Evolutionary conservation across 2,113 vertebrate genomes (phyloP), one percentile per base, ranked within the genome.

Genomic region (Orientallactaga bullata): DNA sequence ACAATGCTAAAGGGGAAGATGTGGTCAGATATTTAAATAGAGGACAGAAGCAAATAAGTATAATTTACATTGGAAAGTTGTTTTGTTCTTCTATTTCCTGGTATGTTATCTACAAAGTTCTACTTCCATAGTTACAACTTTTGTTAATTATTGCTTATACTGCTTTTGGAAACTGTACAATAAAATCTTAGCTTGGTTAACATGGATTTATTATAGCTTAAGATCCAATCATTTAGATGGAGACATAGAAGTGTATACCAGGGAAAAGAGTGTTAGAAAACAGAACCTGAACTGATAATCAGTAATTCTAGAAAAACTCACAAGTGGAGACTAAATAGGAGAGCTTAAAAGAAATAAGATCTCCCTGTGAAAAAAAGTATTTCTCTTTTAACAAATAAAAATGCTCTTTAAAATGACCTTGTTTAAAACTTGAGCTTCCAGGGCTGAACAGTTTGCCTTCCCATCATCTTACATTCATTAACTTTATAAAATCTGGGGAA

Each of bases 281-380:
- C 72, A 96, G 63, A 97, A 96, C 65, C 60, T 97, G 89, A 92
- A 90, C 2, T 96, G 96, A 90, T 74, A 97, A 37, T 95, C 87
- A 35, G 96, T 97, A 98, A 96, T 91, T 97, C 92, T 88, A 97
- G 95, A 94, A 97, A 98, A 98, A 96, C 35, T 90, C 97, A 95
- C 87, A 79, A 88, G 37, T 68, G 97, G 81, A 94, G 90, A 97
- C 65, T 91, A 93, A 97, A 96, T 91, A 97, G 93, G 93, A 95
- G 95, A 97, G 97, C 97, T 97, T 97, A 97, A 95, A 96, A 95
- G 98, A 98, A 98, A 98, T 91, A 20, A 97, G 97, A 98, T 98
- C 96, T 98, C 95, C 98, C 97, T 98, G 98, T 96, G 98, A 98
- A 68, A 98, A 98, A 5, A 96, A 69, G 35, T 61, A 42, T 61